phyloP scores from a whole-genome alignment of 2,797 vertebrate species.

The Emys orbicularis region DNA sequence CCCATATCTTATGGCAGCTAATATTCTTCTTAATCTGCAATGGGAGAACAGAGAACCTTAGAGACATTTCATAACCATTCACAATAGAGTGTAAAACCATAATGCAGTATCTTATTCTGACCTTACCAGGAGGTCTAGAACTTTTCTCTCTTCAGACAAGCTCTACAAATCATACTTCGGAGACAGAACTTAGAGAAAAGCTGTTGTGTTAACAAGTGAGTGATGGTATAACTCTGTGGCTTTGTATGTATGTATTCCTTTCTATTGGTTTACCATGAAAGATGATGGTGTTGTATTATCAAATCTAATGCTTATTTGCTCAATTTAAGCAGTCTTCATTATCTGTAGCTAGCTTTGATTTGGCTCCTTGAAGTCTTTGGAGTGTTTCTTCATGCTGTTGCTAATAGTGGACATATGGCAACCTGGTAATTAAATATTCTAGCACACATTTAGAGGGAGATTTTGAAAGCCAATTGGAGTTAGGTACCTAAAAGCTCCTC shows the following conservation, averaged over 20 bases:
- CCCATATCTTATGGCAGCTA: not conserved
- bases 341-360: not conserved
- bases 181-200: not conserved
- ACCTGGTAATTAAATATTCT: not conserved
- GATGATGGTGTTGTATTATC: not conserved
- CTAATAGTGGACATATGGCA: not conserved
- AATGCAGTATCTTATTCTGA: not conserved
- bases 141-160: not conserved
- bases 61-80: not conserved
- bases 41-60: not conserved
- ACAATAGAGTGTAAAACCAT: too few relatives aligned
- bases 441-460: not conserved
- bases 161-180: not conserved
- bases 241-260: not conserved
- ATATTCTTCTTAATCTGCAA: not conserved
- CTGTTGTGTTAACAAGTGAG: fast-evolving
- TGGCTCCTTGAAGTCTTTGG: not conserved
- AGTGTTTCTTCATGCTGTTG: not conserved
- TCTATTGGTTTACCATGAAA: not conserved
- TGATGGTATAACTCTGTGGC: not conserved
- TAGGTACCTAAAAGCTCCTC: too few relatives aligned
- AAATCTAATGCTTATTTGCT: not conserved
- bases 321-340: not conserved
- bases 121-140: not conserved
- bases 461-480: not conserved